phyloP scores from a whole-genome alignment of 2,797 vertebrate species.

The Rhabdomys pumilio region DNA sequence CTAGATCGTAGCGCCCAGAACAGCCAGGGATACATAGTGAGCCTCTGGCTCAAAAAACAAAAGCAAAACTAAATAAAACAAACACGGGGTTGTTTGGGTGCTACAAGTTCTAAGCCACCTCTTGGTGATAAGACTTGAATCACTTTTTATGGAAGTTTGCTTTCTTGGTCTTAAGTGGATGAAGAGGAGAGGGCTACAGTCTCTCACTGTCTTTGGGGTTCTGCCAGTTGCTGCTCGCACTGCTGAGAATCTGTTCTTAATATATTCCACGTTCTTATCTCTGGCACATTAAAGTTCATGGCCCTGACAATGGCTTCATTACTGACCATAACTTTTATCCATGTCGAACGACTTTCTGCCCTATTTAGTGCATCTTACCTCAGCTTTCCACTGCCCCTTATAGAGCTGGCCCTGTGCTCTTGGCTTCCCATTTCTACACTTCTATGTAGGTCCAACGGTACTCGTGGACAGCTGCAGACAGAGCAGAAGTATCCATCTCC shows the following conservation, averaged over 20 bases:
- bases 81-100: not conserved
- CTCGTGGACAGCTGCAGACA: not conserved
- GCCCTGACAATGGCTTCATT: slow-evolving; percentile 55
- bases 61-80: not conserved
- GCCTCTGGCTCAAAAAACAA: not conserved
- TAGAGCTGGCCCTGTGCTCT: not conserved
- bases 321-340: slow-evolving; percentile 72
- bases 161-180: slow-evolving; percentile 40
- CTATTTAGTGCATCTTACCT: slow-evolving; percentile 38
- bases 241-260: slow-evolving; percentile 57
- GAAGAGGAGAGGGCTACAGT: not conserved
- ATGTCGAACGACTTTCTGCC: slow-evolving; percentile 42
- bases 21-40: not conserved
- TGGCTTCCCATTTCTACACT: not conserved
- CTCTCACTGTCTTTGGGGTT: slow-evolving; percentile 27
- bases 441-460: not conserved
- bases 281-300: slow-evolving; percentile 75
- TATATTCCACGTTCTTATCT: slow-evolving; percentile 43
- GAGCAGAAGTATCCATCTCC: not conserved
- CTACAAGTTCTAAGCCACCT: not conserved
- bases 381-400: not conserved
- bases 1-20: not conserved
- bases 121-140: not conserved
- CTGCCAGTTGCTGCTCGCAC: slow-evolving; percentile 49
- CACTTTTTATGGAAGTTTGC: not conserved